Evolutionary conservation across 2,113 vertebrate species (phyloP).

Genomic region (Cinclus mexicanus): DNA sequence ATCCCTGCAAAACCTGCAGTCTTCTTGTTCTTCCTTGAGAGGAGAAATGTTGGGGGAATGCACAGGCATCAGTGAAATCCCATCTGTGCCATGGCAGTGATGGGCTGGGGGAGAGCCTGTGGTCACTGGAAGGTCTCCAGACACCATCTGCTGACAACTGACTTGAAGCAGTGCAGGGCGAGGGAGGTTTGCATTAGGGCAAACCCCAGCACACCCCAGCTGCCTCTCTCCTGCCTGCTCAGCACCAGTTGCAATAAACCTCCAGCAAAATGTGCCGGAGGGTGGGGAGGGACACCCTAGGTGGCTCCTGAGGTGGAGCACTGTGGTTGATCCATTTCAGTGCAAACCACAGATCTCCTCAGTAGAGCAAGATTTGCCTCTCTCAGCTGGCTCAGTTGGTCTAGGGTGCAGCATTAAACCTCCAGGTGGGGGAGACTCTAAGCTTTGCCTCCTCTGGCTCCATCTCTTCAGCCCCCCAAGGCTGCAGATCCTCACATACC

Average conservation of each 20-base stretch:
- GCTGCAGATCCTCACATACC: background rate
- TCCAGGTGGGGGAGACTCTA: background rate
- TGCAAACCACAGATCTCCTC: background rate
- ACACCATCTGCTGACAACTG: conserved; percentile 15
- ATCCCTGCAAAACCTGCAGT: background rate
- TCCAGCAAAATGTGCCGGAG: background rate
- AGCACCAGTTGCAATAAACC: background rate
- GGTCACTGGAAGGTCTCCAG: conserved; percentile 53
- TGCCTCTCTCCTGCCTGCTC: background rate
- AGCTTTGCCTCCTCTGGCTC: background rate
- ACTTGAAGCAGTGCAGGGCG: background rate
- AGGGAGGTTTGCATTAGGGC: background rate
- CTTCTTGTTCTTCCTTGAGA: background rate
- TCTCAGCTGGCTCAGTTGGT: background rate
- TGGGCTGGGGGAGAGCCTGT: conserved; percentile 45
- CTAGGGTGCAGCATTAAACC: background rate
- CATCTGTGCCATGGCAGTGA: background rate
- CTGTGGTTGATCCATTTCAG: background rate
- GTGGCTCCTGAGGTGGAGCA: background rate
- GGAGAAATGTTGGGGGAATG: background rate
- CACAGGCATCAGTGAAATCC: background rate
- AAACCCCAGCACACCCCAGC: background rate
- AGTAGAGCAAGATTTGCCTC: background rate
- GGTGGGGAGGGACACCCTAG: background rate
- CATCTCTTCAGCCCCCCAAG: background rate